Evolutionary conservation across 2,888 invertebrate species (phyloP), one percentile per base, ranked within the genome.

Genomic region (Sceliomorpha sp.): DNA sequence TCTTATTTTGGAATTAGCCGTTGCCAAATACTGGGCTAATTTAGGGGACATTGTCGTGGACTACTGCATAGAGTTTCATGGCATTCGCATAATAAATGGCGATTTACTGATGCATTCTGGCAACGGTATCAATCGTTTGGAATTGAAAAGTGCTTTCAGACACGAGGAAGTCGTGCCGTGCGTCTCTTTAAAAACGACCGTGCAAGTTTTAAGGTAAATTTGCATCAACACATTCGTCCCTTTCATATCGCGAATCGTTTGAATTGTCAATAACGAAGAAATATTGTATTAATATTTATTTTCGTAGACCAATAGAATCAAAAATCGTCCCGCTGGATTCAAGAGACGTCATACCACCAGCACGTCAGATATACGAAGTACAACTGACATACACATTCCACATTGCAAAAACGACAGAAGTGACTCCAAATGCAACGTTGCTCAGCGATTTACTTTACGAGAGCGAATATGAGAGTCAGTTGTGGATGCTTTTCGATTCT

Each of bases 1-100:
- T 63, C 89, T 93, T 14, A 94, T 96, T 12, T 88, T 98, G 62
- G 98, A 99, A 89, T 89, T 98, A 32, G 96, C 94, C 58, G 91
- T 98, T 67, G 97, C 97, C 5, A 98, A 98, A 88, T 98, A 96
- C 91, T 98, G 98, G 98, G 95, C 97, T 6, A 96, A 94, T 90
- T 90, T 95, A 50, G 97, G 96, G 17, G 94, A 94, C 34, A 91
- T 94, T 51, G 89, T 88, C 32, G 86, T 97, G 13, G 92, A 93
- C 85, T 96, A 96, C 88, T 91, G 90, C 29, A 88, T 98, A 36
- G 92, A 93, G 80, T 96, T 98, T 89, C 93, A 93, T 88, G 97
- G 98, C 0, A 91, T 97, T 50, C 91, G 91, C 81, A 91, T 94
- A n/a, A 92, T 92, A 84, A 91, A 91, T 20, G 77, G 90, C 66